Conservation (phyloP, 2,113 vertebrate genomes). For the Zosterops japonicus region DNA sequence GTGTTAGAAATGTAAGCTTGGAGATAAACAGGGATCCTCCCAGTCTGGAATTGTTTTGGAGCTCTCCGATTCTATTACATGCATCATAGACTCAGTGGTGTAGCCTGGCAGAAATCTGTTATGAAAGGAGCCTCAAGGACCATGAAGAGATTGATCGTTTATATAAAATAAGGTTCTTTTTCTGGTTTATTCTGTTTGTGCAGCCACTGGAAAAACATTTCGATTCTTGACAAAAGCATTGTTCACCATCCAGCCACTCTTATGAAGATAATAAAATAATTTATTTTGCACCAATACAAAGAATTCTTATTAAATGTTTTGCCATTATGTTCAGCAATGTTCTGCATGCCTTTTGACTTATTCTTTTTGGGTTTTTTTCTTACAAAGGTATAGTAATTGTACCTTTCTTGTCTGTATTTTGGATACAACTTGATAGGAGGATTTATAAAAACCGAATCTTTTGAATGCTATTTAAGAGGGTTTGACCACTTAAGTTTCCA, state of each 20-base stretch:
- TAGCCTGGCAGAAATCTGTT: constrained; percentile 63
- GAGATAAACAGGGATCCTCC: constrained; percentile 52
- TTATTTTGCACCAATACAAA: constrained; percentile 13
- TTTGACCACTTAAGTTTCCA: not conserved
- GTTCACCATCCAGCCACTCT: not conserved
- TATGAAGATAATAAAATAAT: not conserved
- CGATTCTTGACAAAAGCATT: constrained; percentile 52
- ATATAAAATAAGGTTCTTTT: constrained; percentile 73
- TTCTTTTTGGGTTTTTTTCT: not conserved
- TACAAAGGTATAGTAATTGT: not conserved
- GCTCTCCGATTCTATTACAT: constrained; percentile 67
- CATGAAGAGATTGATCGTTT: constrained; percentile 69
- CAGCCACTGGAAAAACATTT: constrained; percentile 68
- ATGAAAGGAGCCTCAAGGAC: constrained; percentile 60
- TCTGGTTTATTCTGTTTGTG: constrained; percentile 72
- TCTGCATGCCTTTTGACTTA: not conserved
- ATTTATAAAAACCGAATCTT: not conserved
- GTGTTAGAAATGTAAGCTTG: constrained; percentile 26
- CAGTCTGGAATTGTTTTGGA: constrained; percentile 58
- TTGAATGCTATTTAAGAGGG: not conserved
- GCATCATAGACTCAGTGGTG: constrained; percentile 61
- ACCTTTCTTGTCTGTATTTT: not conserved
- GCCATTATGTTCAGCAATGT: not conserved
- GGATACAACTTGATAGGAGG: not conserved
- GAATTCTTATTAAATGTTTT: constrained; percentile 37